Evolutionary conservation across 2,797 vertebrate genomes (phyloP).

Genomic region (Gastrophryne carolinensis): DNA sequence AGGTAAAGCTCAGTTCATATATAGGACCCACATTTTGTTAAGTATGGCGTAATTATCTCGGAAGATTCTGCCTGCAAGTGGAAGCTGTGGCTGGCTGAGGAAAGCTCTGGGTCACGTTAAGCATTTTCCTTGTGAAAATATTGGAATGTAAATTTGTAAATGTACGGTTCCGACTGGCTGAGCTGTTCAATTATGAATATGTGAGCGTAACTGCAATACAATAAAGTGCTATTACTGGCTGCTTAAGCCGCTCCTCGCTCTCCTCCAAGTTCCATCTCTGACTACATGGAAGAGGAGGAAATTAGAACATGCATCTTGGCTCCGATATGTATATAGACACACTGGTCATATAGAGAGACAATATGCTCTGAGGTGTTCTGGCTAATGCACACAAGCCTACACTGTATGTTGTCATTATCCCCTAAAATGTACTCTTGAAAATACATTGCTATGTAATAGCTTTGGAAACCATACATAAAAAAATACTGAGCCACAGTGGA

Average conservation of each 20-base stretch:
- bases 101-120: constrained; percentile 6
- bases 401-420: neutral
- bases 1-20: too few relatives aligned
- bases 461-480: too few relatives aligned
- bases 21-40: neutral
- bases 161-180: constrained; percentile 26
- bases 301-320: neutral
- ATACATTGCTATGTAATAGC: too few relatives aligned
- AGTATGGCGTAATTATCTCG: neutral
- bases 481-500: too few relatives aligned
- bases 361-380: neutral
- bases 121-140: constrained; percentile 34
- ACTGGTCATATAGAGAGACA: neutral
- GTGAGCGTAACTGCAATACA: constrained; percentile 28
- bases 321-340: neutral
- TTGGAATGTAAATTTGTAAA: constrained; percentile 34
- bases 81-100: constrained; percentile 3
- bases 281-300: neutral
- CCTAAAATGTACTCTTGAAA: neutral
- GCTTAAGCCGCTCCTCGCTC: constrained; percentile 19
- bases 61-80: neutral
- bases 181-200: constrained; percentile 32
- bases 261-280: neutral
- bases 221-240: constrained; percentile 26
- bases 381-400: neutral